Evolutionary conservation across 2,113 vertebrate genomes (phyloP).

Genomic region (Taxidea taxus): DNA sequence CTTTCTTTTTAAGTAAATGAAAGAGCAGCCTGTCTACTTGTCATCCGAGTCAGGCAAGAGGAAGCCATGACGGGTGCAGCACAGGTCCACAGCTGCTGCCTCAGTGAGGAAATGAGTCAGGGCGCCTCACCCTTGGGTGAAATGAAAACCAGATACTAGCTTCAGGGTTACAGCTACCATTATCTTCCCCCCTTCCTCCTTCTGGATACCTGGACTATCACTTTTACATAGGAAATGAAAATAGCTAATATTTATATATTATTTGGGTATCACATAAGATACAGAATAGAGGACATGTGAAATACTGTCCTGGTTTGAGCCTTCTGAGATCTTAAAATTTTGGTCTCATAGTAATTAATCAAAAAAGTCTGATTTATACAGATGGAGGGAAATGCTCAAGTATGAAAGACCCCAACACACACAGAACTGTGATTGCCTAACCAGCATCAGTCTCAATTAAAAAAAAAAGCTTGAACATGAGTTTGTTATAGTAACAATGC

Average conservation of each 20-base stretch:
- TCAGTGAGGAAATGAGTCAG: not conserved
- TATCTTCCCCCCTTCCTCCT: too few relatives aligned
- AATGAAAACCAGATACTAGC: not conserved
- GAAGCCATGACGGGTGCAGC: not conserved
- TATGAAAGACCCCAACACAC: not conserved
- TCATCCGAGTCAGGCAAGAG: not conserved
- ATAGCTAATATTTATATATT: not conserved
- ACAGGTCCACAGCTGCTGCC: not conserved
- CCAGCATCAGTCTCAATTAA: not conserved
- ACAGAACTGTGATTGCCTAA: not conserved
- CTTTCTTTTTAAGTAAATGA: not conserved
- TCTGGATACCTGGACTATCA: not conserved
- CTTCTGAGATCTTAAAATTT: not conserved
- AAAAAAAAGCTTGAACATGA: not conserved
- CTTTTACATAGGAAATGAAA: not conserved
- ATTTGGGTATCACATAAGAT: not conserved
- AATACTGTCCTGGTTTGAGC: not conserved
- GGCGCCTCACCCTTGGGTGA: accelerated
- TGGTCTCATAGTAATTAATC: not conserved
- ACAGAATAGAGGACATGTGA: not conserved
- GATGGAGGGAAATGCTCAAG: not conserved
- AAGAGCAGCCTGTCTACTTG: not conserved
- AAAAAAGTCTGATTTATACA: not conserved
- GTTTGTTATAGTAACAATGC: not conserved
- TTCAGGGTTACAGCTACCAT: not conserved